These are phyloP conservation scores for Drosophila austrosaltans DNA, from an alignment of 2,888 invertebrate genomes.

Conservation along the genomic window DNA sequence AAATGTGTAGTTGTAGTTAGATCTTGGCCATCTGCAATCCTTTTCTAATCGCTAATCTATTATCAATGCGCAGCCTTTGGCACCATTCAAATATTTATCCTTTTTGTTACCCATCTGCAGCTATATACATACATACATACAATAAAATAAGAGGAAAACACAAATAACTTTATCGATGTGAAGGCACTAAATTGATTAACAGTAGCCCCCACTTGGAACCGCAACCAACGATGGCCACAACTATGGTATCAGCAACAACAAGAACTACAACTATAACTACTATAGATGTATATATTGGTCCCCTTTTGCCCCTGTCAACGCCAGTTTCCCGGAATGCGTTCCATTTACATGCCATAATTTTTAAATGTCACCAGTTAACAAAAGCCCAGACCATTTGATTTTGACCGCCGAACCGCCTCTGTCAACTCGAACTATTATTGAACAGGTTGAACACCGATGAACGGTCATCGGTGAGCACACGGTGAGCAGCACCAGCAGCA, in stretches of 20 bases:
- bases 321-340: slow-evolving; percentile 68
- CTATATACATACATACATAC: neutral
- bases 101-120: slow-evolving; percentile 53
- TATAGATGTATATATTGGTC: neutral
- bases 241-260: slow-evolving; percentile 6
- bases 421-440: slow-evolving; percentile 25
- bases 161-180: slow-evolving; percentile 54
- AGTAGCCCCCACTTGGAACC: slow-evolving; percentile 53
- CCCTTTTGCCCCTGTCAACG: slow-evolving; percentile 58
- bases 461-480: slow-evolving; percentile 10
- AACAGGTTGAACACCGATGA: slow-evolving; percentile 40
- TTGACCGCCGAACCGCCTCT: slow-evolving; percentile 54
- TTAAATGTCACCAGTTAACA: slow-evolving; percentile 76
- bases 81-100: slow-evolving; percentile 42
- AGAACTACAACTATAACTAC: neutral
- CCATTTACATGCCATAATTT: slow-evolving; percentile 79
- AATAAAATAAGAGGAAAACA: slow-evolving; percentile 23
- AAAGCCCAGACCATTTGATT: slow-evolving; percentile 74
- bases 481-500: slow-evolving; percentile 4
- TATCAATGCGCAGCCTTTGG: slow-evolving; percentile 44
- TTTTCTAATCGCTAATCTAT: slow-evolving; percentile 26
- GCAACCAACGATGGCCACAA: neutral
- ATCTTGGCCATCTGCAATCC: neutral
- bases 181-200: slow-evolving; percentile 74
- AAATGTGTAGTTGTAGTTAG: too few relatives aligned